Evolutionary conservation across 1,140 invertebrate species (phyloP).

Genomic region (Lepidostoma basale): DNA sequence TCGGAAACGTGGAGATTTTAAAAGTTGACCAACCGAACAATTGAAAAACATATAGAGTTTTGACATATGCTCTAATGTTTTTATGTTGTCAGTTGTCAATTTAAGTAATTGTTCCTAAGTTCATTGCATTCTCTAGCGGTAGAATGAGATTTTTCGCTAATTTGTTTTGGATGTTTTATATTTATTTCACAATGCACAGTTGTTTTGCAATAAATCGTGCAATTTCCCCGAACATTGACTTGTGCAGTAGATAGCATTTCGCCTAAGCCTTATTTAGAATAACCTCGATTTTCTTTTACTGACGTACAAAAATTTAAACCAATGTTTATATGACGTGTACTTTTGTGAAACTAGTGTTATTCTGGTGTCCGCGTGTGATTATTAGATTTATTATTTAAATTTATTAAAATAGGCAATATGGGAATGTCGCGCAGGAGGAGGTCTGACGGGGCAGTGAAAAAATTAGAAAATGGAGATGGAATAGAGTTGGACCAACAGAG

Average conservation of each 20-base stretch:
- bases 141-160: neutral
- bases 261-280: neutral
- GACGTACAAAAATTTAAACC: neutral
- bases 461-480: conserved; percentile 55
- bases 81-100: too few species aligned
- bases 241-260: neutral
- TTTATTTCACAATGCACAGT: neutral
- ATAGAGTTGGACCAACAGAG: conserved; percentile 50
- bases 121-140: conserved; percentile 4
- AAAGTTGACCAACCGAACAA: too few species aligned
- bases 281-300: neutral
- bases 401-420: conserved; percentile 42
- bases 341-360: neutral
- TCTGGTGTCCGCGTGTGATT: neutral
- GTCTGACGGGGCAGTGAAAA: conserved; percentile 25
- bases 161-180: neutral
- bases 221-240: neutral
- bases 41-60: too few species aligned
- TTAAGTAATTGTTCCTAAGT: neutral
- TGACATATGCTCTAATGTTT: too few species aligned
- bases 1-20: too few species aligned
- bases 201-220: neutral
- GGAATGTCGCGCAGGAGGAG: conserved; percentile 26
- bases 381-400: conserved; percentile 1
- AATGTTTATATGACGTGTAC: conserved; percentile 43